Base-by-base conservation (phyloP, 2,113 vertebrate species). In the Excalfactoria chinensis region DNA sequence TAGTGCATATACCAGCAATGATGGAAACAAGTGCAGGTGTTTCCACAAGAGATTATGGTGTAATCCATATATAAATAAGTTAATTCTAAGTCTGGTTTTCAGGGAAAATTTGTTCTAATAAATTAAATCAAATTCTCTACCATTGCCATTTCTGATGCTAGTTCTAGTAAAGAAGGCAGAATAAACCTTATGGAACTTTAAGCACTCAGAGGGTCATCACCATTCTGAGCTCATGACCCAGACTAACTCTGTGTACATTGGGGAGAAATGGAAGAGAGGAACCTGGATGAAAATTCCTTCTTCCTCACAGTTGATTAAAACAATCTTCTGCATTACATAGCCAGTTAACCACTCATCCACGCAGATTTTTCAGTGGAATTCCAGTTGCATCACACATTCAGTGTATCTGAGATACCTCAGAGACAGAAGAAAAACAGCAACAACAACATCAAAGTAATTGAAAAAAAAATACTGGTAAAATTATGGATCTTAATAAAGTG, bases 121-220 rank as follows among this genome's bases (percentile, higher is more conserved):
- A 84, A 82, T 69, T 23, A 75, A 87, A 79, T 62, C 35, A 82
- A 86, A 10, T 69, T 59, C 86, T 88, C 26, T 79, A 26, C 35
- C 35, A 62, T 22, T 0, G 1, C 22, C 53, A 9, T 83, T 86
- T 88, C 10, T 1, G 11, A 35, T 93, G 20, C 9, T 53, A 37
- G 70, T 23, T 72, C 32, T 60, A 12, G 35, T 64, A 94, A 91
- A 80, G 88, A 73, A 37, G 49, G 49, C 59, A 94, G 68, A 88
- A 86, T 20, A 83, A 85, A 86, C 90, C 25, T 81, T 63, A n/a
- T 34, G 7, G 73, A 90, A 93, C 37, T 96, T 86, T 63, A 92
- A 72, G 68, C 49, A 73, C 32, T 80, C 13, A 7, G 9, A n/a
- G 17, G 56, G 16, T 69, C 7, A 1, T 85, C 40, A 19, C 62